Conservation (phyloP, 2,888 invertebrate genomes). For the Eledona agricola region DNA sequence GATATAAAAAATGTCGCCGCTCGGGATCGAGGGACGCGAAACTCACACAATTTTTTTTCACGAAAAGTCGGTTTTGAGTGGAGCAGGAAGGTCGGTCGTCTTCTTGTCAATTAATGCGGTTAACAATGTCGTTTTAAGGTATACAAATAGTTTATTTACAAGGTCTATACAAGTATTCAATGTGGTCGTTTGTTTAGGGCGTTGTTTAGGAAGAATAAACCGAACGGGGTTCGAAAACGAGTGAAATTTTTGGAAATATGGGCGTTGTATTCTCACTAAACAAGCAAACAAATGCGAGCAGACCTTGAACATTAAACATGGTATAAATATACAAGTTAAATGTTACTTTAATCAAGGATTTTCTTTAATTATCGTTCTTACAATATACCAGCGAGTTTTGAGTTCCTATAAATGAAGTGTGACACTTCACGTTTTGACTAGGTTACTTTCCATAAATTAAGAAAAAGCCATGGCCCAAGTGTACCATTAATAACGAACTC, state of each 20-base stretch:
- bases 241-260: slow-evolving; percentile 17
- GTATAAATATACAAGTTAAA: slow-evolving; percentile 55
- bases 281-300: slow-evolving; percentile 44
- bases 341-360: slow-evolving; percentile 43
- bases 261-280: slow-evolving; percentile 44
- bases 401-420: slow-evolving; percentile 72
- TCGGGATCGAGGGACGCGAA: slow-evolving; percentile 15
- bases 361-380: slow-evolving; percentile 68
- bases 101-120: slow-evolving; percentile 22
- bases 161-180: slow-evolving; percentile 43
- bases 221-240: slow-evolving; percentile 11
- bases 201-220: slow-evolving; percentile 39
- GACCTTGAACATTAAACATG: slow-evolving; percentile 49
- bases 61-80: slow-evolving; percentile 2
- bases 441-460: slow-evolving; percentile 59
- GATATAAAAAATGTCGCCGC: slow-evolving; percentile 28
- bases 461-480: slow-evolving; percentile 52
- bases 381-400: slow-evolving; percentile 80
- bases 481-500: slow-evolving; percentile 45
- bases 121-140: slow-evolving; percentile 42
- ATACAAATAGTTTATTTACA: slow-evolving; percentile 48
- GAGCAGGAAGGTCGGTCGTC: slow-evolving; percentile 4
- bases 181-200: slow-evolving; percentile 38
- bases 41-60: slow-evolving; percentile 10
- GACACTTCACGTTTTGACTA: slow-evolving; percentile 61